Base-by-base conservation (phyloP, 2,888 invertebrate species). In the Pharmacophagus antenor region DNA sequence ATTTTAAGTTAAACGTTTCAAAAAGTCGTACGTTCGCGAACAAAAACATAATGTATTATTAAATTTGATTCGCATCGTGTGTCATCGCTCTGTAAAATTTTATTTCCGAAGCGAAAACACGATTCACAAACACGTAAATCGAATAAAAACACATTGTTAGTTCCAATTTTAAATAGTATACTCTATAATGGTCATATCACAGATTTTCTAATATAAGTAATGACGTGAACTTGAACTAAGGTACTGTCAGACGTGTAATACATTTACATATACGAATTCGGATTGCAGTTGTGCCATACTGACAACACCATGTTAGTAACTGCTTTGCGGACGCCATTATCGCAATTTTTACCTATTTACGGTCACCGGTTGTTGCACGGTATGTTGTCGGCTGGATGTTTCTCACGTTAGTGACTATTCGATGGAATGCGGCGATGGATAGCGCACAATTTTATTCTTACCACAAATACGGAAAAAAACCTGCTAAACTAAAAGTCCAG, bases 281-380 rank as follows among this genome's bases (percentile, higher is more conserved):
- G 46, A 44, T 50, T 51, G 50, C 8, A 60, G 22, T n/a, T 20
- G 50, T 22, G 31, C 31, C 22, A 48, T 37, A 41, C 23, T 21
- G 51, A 22, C 47, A 51, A 27, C 50, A 37, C 56, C 56, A 56
- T 61, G 55, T 60, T 55, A 18, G 56, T 31, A 60, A 60, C 59
- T 51, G 61, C 56, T 47, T 20, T 21, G 27, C 56, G 52, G 18
- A 52, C 47, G 56, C 51, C 51, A 47, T 61, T 61, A 61, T 41
- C 20, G 47, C 51, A 50, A 20, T 61, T 41, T 61, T 56, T 42
- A 51, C 23, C 56, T 61, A 31, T 51, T 55, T 56, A 60, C 50
- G 55, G 60, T 4, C 50, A 51, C n/a, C 27, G 27, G 31, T 46
- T 41, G 22, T 41, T 20, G 46, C 47, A 46, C 12, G 50, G 7